Base-by-base conservation (phyloP, 2,888 invertebrate species). In the Drosophila birchii region DNA sequence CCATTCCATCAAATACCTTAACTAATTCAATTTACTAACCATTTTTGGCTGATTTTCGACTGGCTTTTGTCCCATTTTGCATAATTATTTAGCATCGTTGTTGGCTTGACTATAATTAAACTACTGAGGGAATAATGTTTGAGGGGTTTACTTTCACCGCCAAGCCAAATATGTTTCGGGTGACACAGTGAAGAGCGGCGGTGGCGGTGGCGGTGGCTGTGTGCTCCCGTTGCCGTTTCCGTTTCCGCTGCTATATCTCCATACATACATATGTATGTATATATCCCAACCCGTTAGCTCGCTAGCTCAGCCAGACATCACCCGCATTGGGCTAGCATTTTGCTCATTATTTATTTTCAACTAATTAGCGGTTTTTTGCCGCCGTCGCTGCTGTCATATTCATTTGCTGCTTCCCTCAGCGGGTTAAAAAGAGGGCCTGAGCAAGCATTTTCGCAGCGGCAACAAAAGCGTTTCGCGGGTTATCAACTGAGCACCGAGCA, bases 341-440 rank as follows among this genome's bases (percentile, higher is more conserved):
- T 62, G 76, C 84, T 88, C 81, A 79, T 80, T 88, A 86, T 86
- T 81, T 86, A 88, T 85, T 85, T 85, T 85, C 78, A 85, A 74
- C 85, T 88, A 85, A 85, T 85, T 85, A 86, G 86, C 86, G 84
- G 79, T 69, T 78, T 81, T 86, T 78, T 83, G 71, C 78, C 74
- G 57, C 71, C 23, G 44, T 36, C 56, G 34, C 63, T 59, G 68
- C 71, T 75, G 56, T 75, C 83, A 86, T 81, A 76, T 71, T 80
- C 57, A 38, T 73, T 45, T 54, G 59, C 39, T 70, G 70, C 71
- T 62, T 43, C 61, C 59, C 39, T 41, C 41, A 36, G 38, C 36
- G 45, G 26, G 49, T 12, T 34, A 66, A 57, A 36, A 34, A n/a
- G 47, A n/a, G 47, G 26, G 47, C 11, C 61, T 62, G 53, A 70